Evolutionary conservation across 2,888 invertebrate species (phyloP).

Genomic region (Netelia inedita): DNA sequence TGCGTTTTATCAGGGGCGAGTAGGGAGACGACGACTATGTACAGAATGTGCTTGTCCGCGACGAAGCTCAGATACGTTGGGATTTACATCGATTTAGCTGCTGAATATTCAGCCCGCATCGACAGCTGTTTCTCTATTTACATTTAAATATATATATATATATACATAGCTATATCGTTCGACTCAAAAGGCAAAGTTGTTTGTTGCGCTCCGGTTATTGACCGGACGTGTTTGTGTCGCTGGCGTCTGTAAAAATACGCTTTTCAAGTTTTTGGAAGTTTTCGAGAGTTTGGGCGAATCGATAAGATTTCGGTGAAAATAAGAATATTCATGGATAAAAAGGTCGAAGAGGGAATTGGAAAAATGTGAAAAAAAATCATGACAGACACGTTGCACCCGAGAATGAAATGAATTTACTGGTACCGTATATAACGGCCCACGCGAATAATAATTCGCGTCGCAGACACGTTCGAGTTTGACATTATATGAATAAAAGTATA

Average conservation of each 20-base stretch:
- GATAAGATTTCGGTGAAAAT: too few species aligned
- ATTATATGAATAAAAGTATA: conserved; percentile 17
- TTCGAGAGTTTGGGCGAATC: background rate
- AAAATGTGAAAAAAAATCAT: too few species aligned
- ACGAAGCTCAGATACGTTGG: conserved; percentile 10
- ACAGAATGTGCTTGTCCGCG: conserved; percentile 41
- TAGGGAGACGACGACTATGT: conserved; percentile 25
- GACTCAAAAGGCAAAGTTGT: background rate
- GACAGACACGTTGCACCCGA: background rate
- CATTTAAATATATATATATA: conserved; percentile 5
- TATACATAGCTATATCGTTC: background rate
- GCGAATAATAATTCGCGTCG: conserved; percentile 54
- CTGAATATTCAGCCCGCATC: background rate
- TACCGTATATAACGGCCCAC: background rate
- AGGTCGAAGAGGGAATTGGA: background rate
- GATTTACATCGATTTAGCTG: conserved; percentile 1
- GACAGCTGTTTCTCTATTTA: conserved; percentile 17
- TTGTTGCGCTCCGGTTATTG: background rate
- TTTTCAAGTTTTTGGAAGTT: background rate
- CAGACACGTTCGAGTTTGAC: conserved; percentile 44
- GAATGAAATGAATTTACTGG: background rate
- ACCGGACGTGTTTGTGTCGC: background rate
- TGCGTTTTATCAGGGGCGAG: conserved; percentile 24
- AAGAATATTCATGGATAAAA: background rate
- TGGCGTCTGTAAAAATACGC: background rate